Evolutionary conservation across 2,888 invertebrate species (phyloP).

Genomic region (Aleiodes testaceus): DNA sequence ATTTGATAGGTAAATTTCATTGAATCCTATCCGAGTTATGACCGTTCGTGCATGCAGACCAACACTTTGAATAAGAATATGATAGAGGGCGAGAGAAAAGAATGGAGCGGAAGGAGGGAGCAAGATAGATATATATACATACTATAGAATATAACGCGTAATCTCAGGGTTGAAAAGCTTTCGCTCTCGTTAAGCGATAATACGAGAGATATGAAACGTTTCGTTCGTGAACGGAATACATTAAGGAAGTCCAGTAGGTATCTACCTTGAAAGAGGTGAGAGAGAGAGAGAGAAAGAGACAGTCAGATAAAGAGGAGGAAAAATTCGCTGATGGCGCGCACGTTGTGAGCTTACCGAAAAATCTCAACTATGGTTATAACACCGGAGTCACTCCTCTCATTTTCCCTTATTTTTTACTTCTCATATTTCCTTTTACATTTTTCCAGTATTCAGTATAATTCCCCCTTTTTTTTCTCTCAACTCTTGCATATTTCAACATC

Average conservation of each 20-base stretch:
- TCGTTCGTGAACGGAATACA: slow-evolving; percentile 40
- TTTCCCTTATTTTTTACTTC: background rate
- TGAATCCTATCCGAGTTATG: slow-evolving; percentile 8
- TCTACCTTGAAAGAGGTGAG: slow-evolving; percentile 15
- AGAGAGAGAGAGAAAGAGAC: slow-evolving; percentile 16
- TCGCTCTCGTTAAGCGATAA: slow-evolving; percentile 42
- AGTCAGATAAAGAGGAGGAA: background rate
- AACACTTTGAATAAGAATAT: slow-evolving; percentile 31
- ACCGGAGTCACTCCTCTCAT: slow-evolving; percentile 15
- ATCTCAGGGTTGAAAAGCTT: slow-evolving; percentile 32
- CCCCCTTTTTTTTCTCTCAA: slow-evolving; percentile 10
- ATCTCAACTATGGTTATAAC: slow-evolving; percentile 38
- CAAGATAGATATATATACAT: background rate
- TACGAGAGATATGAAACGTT: slow-evolving; percentile 41
- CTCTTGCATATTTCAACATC: slow-evolving; percentile 6
- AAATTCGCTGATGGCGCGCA: slow-evolving; percentile 36
- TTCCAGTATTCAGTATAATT: slow-evolving; percentile 17
- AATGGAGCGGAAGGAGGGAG: background rate
- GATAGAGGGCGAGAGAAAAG: slow-evolving; percentile 1
- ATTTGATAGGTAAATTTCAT: slow-evolving; percentile 9
- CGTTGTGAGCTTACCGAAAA: slow-evolving; percentile 37
- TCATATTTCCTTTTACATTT: slow-evolving; percentile 12
- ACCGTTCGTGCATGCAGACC: slow-evolving; percentile 9
- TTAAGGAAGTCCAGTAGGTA: slow-evolving; percentile 26
- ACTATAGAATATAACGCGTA: slow-evolving; percentile 19